Conservation (phyloP, 2,113 vertebrate species). For the Percopsis transmontana region DNA sequence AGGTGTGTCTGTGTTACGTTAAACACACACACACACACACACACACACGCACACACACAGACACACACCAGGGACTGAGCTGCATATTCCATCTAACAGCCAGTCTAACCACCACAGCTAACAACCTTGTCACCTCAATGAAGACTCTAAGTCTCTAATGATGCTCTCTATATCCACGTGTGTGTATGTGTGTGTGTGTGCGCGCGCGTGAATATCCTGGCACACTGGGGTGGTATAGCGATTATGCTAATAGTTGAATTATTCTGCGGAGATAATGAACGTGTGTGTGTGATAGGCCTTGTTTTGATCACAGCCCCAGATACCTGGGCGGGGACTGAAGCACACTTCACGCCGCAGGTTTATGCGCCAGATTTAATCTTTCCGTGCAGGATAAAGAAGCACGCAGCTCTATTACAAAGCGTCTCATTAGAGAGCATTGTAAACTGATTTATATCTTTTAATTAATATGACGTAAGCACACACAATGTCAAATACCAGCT, state of each 20-base stretch:
- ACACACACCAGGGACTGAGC: too few species aligned
- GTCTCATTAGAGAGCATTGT: too few species aligned
- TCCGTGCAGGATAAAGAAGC: too few species aligned
- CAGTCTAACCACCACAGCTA: too few species aligned
- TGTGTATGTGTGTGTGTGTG: constrained; percentile 4
- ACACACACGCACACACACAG: background rate
- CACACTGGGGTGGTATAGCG: constrained; percentile 38
- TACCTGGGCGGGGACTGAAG: constrained; percentile 47
- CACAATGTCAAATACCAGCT: too few species aligned
- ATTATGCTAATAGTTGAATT: constrained; percentile 72
- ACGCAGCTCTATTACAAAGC: too few species aligned
- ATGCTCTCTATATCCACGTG: constrained; percentile 29
- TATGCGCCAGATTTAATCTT: constrained; percentile 13
- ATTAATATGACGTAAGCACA: too few species aligned
- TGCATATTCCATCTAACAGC: too few species aligned
- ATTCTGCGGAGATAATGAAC: constrained; percentile 63
- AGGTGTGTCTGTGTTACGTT: too few species aligned
- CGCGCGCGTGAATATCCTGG: constrained; percentile 29
- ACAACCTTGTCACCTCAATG: constrained; percentile 47
- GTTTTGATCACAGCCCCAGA: constrained; percentile 57
- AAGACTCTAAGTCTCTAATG: constrained; percentile 59
- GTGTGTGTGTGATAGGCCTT: constrained; percentile 49
- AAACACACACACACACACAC: constrained; percentile 4
- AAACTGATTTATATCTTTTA: too few species aligned
- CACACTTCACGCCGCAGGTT: constrained; percentile 19